Evolutionary conservation across 1,140 invertebrate genomes (phyloP).

Genomic region (Aphaenogaster rudis): DNA sequence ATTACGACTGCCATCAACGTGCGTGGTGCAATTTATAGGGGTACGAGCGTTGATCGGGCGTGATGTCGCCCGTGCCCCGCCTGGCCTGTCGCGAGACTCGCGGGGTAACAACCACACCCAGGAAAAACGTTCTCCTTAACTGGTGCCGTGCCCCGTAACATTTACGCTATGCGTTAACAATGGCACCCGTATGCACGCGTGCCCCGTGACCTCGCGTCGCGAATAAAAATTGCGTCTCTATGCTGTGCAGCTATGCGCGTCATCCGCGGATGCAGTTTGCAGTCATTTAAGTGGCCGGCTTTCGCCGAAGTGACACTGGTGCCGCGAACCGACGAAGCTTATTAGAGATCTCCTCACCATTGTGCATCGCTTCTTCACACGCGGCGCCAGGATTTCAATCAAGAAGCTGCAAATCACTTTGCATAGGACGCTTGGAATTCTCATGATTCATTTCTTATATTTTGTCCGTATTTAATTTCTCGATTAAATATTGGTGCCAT

Average conservation of each 20-base stretch:
- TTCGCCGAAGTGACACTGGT: slow-evolving; percentile 6
- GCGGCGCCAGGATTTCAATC: not conserved
- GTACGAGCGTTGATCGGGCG: slow-evolving; percentile 74
- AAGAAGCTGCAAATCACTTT: not conserved
- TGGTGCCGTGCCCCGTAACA: slow-evolving; percentile 79
- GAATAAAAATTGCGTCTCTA: slow-evolving; percentile 61
- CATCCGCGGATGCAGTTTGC: slow-evolving; percentile 56
- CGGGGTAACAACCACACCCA: slow-evolving; percentile 77
- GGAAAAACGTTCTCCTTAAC: slow-evolving; percentile 77
- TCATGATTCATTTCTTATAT: not conserved
- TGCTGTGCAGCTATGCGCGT: slow-evolving; percentile 4
- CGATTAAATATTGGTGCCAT: not conserved
- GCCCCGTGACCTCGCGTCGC: slow-evolving; percentile 68
- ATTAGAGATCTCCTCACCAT: not conserved
- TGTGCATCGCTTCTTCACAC: not conserved
- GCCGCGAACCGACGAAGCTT: not conserved
- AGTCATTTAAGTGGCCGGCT: not conserved
- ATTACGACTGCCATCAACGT: slow-evolving; percentile 76
- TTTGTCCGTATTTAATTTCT: not conserved
- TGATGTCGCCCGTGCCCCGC: slow-evolving; percentile 79
- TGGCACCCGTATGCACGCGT: slow-evolving; percentile 40
- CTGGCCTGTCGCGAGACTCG: slow-evolving; percentile 72
- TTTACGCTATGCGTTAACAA: slow-evolving; percentile 75
- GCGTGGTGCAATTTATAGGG: slow-evolving; percentile 86
- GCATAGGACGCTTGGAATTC: not conserved